Evolutionary conservation across 1,140 invertebrate genomes (phyloP).

Genomic region (Macrobrachium rosenbergii): DNA sequence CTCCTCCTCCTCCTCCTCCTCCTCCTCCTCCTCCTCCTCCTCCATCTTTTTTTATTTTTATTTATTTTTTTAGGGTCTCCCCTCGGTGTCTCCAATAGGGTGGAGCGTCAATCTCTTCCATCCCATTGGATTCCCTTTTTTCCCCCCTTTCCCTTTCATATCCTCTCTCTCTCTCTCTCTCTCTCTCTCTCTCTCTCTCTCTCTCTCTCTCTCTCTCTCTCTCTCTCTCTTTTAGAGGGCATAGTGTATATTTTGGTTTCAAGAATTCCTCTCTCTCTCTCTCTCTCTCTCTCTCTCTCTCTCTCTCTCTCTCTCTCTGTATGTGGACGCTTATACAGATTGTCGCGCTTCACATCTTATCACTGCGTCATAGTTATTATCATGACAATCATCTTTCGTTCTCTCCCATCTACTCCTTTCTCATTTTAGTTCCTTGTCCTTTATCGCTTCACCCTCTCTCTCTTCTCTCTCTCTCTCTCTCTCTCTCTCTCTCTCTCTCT

Average conservation of each 20-base stretch:
- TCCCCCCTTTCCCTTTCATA: neutral
- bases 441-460: neutral
- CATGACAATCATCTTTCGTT: neutral
- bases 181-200: slow-evolving; percentile 14
- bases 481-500: neutral
- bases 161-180: slow-evolving; percentile 15
- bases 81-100: too few species aligned
- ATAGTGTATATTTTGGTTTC: too few species aligned
- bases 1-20: too few species aligned
- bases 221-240: too few species aligned
- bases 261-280: slow-evolving; percentile 12
- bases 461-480: neutral
- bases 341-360: neutral
- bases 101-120: too few species aligned
- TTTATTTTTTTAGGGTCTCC: too few species aligned
- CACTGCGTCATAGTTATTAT: neutral
- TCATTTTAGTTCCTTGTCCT: neutral
- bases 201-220: too few species aligned
- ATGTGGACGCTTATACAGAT: neutral
- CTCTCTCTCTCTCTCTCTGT: too few species aligned
- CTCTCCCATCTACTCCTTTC: neutral
- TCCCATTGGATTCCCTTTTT: too few species aligned
- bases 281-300: slow-evolving; percentile 16
- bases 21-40: too few species aligned
- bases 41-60: too few species aligned